These are phyloP conservation scores for Cetonia aurata DNA, from an alignment of 2,888 invertebrate genomes.

Conservation along the genomic window DNA sequence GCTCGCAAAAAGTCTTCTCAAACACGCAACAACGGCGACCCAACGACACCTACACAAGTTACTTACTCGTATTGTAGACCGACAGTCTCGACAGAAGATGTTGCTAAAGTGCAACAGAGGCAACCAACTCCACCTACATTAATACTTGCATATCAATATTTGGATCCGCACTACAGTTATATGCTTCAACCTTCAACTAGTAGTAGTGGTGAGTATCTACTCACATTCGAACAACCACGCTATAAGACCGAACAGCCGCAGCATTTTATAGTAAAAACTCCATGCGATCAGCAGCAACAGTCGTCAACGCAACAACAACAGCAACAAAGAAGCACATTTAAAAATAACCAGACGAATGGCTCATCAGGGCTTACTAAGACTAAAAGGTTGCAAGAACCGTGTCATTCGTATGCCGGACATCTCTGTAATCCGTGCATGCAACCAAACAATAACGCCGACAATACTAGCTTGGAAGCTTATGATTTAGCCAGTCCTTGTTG, in stretches of 20 bases:
- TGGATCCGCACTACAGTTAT: slow-evolving; percentile 81
- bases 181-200: slow-evolving; percentile 76
- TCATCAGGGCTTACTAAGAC: slow-evolving; percentile 57
- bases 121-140: slow-evolving; percentile 61
- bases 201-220: slow-evolving; percentile 79
- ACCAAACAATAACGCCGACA: slow-evolving; percentile 74
- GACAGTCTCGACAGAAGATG: slow-evolving; percentile 86
- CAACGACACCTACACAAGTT: slow-evolving; percentile 68
- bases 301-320: slow-evolving; percentile 38
- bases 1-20: slow-evolving; percentile 79
- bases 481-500: slow-evolving; percentile 90
- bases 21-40: slow-evolving; percentile 65
- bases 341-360: slow-evolving; percentile 51
- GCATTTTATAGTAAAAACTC: slow-evolving; percentile 76
- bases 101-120: slow-evolving; percentile 67
- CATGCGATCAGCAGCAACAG: slow-evolving; percentile 68
- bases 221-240: slow-evolving; percentile 77
- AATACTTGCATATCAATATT: slow-evolving; percentile 70
- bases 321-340: slow-evolving; percentile 57
- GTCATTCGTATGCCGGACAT: slow-evolving; percentile 67
- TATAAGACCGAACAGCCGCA: slow-evolving; percentile 74
- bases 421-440: slow-evolving; percentile 81
- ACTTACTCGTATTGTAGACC: slow-evolving; percentile 77
- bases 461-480: slow-evolving; percentile 86
- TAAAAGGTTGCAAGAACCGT: slow-evolving; percentile 55